Evolutionary conservation across 2,797 vertebrate species (phyloP).

Genomic region (Mastacembelus armatus): DNA sequence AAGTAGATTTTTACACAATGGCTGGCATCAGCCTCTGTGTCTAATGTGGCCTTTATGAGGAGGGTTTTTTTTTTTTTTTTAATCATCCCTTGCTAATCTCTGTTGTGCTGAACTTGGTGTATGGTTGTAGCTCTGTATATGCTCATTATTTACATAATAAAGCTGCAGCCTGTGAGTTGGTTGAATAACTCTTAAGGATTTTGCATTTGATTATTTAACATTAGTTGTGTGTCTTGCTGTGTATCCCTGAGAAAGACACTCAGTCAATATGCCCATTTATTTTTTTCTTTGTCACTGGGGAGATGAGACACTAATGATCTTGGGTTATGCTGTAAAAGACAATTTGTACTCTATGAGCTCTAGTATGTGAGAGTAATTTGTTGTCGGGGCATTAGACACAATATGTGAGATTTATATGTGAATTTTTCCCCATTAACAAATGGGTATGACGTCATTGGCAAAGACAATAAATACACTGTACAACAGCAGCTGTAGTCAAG

Average conservation of each 20-base stretch:
- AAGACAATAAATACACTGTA: constrained; percentile 22
- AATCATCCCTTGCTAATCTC: not conserved
- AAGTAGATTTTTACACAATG: not conserved
- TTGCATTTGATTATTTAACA: constrained; percentile 1
- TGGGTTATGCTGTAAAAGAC: not conserved
- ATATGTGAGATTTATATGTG: constrained; percentile 27
- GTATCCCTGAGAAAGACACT: constrained; percentile 9
- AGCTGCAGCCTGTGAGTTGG: constrained; percentile 3
- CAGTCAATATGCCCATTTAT: too few relatives aligned
- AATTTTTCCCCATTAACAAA: constrained; percentile 47
- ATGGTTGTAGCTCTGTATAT: not conserved
- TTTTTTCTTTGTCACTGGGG: too few relatives aligned
- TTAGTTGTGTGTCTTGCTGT: not conserved
- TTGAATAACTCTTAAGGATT: constrained; percentile 6
- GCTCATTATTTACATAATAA: not conserved
- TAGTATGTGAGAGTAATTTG: constrained; percentile 11
- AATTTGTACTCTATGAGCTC: not conserved
- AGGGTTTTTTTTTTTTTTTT: too few relatives aligned
- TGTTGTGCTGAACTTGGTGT: not conserved
- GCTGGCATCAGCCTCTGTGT: not conserved
- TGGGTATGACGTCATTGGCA: constrained; percentile 64
- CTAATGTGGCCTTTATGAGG: not conserved
- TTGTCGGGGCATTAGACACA: constrained; percentile 17
- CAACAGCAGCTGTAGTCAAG: constrained; percentile 26
- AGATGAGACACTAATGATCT: too few relatives aligned